Evolutionary conservation across 2,797 vertebrate species (phyloP), one percentile per base, ranked within the genome.

Genomic region (Paramormyrops hopkinsi): DNA sequence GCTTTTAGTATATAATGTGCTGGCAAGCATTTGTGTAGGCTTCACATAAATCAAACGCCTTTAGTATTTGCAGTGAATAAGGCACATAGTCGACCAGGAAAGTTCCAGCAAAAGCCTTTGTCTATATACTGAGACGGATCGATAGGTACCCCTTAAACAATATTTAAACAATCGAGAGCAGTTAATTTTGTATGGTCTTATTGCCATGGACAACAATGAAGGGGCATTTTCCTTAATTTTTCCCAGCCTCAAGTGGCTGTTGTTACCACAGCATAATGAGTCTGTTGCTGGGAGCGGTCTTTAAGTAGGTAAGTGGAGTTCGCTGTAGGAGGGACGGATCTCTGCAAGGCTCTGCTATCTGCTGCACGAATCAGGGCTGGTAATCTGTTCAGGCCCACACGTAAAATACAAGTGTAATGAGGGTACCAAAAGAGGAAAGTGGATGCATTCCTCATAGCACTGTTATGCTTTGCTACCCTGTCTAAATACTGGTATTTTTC

Each of bases 1-100:
- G 89, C 91, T 91, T 91, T 96, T 92, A 95, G 96, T 95, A 95
- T 95, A 95, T 94, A 87, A 94, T 94, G 90, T 92, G 92, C 94
- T 94, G 89, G 93, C 93, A 92, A 93, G 92, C 83, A 51, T 85
- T 51, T 85, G 92, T 91, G 92, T 89, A 90, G 90, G 92, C 92
- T 93, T 94, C 92, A 92, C 90, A 91, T 93, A 92, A 89, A 92
- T 94, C 92, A 92, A 92, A 94, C 93, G 88, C 89, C n/a, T 37
- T 87, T 65, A 69, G 54, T 19, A 88, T 69, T 69, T 65, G 17
- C 56, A 50, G 56, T 29, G 53, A 88, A 50, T 88, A 88, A 88
- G 29, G 12, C n/a, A 65, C 41, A 14, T 69, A 69, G 44, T 22
- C 1, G n/a, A 48, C 73, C 33, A 53, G 22, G 22, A 54, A 8